Evolutionary conservation across 2,888 invertebrate species (phyloP).

Genomic region (Dicyrtomina minuta): DNA sequence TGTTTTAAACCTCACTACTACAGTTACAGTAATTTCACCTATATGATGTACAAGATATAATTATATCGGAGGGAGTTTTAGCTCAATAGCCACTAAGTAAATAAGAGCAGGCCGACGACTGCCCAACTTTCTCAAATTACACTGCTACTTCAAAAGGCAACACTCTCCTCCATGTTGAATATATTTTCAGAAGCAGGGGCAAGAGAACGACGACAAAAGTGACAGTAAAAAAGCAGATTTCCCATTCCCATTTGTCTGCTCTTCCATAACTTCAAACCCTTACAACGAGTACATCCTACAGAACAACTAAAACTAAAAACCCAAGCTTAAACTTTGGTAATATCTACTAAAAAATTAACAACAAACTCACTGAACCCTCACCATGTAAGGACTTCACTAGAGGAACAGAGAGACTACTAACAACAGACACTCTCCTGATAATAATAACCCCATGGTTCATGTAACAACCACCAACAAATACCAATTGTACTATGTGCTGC

Average conservation of each 20-base stretch:
- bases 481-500: too few relatives aligned
- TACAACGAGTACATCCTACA: constrained; percentile 7
- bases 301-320: neutral
- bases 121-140: constrained; percentile 31
- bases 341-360: constrained; percentile 4
- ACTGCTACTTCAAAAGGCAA: constrained; percentile 21
- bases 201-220: constrained; percentile 28
- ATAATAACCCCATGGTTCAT: too few relatives aligned
- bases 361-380: neutral
- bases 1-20: neutral
- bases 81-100: constrained; percentile 23
- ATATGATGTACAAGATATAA: constrained; percentile 1
- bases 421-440: too few relatives aligned
- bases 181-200: constrained; percentile 10
- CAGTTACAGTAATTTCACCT: neutral
- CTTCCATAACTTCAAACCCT: too few relatives aligned
- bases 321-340: constrained; percentile 15
- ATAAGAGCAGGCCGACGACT: constrained; percentile 27
- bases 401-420: too few relatives aligned
- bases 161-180: constrained; percentile 27
- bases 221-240: constrained; percentile 24
- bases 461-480: too few relatives aligned
- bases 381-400: too few relatives aligned
- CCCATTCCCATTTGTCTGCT: constrained; percentile 15
- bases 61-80: neutral